These are phyloP conservation scores for Phasianus colchicus DNA, from an alignment of 2,113 vertebrate species.

Conservation along the genomic window DNA sequence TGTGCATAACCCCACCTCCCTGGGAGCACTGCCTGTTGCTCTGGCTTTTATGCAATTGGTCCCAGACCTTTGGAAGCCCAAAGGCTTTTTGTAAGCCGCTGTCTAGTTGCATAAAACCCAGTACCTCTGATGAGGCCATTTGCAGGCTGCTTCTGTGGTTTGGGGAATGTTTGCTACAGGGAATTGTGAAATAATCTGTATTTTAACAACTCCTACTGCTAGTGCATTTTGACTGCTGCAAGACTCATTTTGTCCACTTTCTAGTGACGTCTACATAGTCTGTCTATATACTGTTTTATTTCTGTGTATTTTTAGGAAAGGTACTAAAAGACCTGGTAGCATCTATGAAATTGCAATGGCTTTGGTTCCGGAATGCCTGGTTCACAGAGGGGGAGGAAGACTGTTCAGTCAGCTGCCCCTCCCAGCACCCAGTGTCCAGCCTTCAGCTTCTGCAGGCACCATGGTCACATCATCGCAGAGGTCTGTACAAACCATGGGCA, in stretches of 20 bases:
- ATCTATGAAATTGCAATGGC: background rate
- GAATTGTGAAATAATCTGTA: background rate
- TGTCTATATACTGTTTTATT: background rate
- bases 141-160: background rate
- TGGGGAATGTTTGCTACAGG: background rate
- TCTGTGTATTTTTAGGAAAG: background rate
- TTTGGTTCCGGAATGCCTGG: background rate
- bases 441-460: background rate
- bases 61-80: background rate
- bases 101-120: background rate
- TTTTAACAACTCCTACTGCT: background rate
- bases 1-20: background rate
- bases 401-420: rapidly evolving
- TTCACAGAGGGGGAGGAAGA: background rate
- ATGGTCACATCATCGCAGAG: rapidly evolving
- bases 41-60: background rate
- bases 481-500: background rate
- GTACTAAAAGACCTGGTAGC: background rate
- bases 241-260: background rate
- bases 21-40: background rate
- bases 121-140: background rate
- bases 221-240: background rate
- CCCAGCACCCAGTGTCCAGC: background rate
- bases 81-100: background rate
- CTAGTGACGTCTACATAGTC: background rate